Base-by-base conservation (phyloP, 2,797 vertebrate species). In the Emys orbicularis region DNA sequence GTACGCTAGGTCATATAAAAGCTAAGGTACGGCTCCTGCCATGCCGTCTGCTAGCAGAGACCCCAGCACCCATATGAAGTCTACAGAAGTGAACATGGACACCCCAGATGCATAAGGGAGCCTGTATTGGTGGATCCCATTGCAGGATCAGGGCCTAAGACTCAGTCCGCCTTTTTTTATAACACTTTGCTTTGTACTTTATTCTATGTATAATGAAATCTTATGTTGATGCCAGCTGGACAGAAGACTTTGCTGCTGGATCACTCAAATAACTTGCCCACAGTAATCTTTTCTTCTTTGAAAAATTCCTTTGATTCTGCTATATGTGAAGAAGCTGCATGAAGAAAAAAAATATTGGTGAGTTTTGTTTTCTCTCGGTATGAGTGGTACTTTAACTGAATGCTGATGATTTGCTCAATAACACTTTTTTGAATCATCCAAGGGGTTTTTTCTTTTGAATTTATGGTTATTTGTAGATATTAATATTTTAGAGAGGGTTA, bases 311-410 rank as follows among this genome's bases (percentile, higher is more conserved):
- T 89, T 82, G 79, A 65, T 92, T 81, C 53, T 77, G 25, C 54
- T 89, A 89, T 37, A n/a, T 81, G 11, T 50, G 37, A 77, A 86
- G 37, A 89, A 41, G 74, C 59, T 84, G 76, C 37, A 50, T 74
- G 34, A 23, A 44, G 44, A 41, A 56, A 72, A 50, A 61, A 89
- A 84, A 77, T 65, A 85, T 83, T 50, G 81, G 54, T 65, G 86
- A 89, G 81, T 81, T 92, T 79, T 89, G 65, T 88, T 86, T 85
- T 89, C 81, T 89, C 83, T 89, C 79, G 77, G 87, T 56, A 54
- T 54, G 91, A 86, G 61, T 41, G 5, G 19, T 77, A 47, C 53
- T 81, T 92, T 77, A 81, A 80, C 65, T 53, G 81, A 89, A 89
- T 81, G 77, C 81, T 89, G 81, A 27, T 57, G 84, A 89, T 82